Conservation (phyloP, 2,113 vertebrate genomes). For the Carettochelys insculpta region DNA sequence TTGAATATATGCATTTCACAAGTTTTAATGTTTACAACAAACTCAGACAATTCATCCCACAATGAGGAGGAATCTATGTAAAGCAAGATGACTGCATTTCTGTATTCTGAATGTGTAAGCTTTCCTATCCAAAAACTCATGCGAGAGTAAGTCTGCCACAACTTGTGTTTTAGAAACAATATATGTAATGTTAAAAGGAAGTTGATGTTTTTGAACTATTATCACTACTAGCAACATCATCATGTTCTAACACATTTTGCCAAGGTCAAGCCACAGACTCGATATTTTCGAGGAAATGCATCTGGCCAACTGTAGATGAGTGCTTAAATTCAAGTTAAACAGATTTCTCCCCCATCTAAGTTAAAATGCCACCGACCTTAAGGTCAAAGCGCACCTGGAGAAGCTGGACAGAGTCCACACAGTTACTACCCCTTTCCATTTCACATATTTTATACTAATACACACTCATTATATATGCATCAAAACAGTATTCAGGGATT, state of each 20-base stretch:
- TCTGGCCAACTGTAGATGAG: neutral
- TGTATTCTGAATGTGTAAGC: neutral
- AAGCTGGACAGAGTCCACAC: neutral
- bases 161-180: neutral
- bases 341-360: neutral
- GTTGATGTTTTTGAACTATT: constrained; percentile 2
- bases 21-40: neutral
- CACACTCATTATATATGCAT: neutral
- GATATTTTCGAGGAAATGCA: neutral
- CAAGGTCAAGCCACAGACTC: constrained; percentile 1
- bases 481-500: neutral
- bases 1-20: neutral
- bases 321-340: neutral
- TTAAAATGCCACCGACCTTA: neutral
- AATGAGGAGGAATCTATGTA: neutral
- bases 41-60: neutral
- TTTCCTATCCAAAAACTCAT: neutral
- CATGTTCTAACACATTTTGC: neutral
- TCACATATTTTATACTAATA: neutral
- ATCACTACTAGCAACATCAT: neutral
- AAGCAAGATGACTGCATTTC: neutral
- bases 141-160: neutral
- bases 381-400: constrained; percentile 19
- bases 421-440: neutral
- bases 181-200: neutral